Evolutionary conservation across 2,797 vertebrate genomes (phyloP).

Genomic region (Aeoliscus strigatus): DNA sequence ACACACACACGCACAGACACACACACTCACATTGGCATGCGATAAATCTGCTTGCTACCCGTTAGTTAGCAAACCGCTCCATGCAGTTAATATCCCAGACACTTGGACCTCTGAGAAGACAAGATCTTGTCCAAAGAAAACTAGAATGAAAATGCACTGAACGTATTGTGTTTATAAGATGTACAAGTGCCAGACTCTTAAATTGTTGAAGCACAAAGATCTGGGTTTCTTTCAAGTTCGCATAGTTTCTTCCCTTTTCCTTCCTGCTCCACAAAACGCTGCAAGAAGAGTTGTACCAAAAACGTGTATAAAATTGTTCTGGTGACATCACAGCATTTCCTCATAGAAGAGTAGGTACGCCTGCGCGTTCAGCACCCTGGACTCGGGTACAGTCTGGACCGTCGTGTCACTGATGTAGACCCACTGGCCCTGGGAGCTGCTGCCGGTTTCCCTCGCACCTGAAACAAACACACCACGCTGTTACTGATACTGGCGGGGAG

Average conservation of each 20-base stretch:
- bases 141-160: too few species aligned
- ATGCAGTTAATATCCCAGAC: conserved; percentile 48
- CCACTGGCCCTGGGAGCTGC: conserved; percentile 84
- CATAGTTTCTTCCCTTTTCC: conserved; percentile 26
- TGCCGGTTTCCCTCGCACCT: conserved; percentile 81
- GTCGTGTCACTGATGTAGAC: conserved; percentile 92
- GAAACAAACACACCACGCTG: conserved; percentile 16
- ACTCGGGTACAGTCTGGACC: conserved; percentile 91
- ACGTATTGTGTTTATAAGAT: too few species aligned
- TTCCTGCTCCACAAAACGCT: conserved; percentile 12
- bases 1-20: conserved; percentile 9
- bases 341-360: conserved; percentile 98
- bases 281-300: conserved; percentile 22
- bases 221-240: conserved; percentile 6
- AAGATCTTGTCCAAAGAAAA: not conserved
- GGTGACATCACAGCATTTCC: conserved; percentile 77
- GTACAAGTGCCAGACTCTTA: too few species aligned
- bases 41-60: conserved; percentile 24
- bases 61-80: conserved; percentile 34
- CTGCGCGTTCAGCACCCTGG: conserved; percentile 93
- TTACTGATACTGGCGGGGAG: too few species aligned
- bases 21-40: conserved; percentile 47
- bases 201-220: too few species aligned
- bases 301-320: conserved; percentile 11
- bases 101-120: conserved; percentile 13